Evolutionary conservation across 2,888 invertebrate species (phyloP), one percentile per base, ranked within the genome.

Genomic region (Acleris literana): DNA sequence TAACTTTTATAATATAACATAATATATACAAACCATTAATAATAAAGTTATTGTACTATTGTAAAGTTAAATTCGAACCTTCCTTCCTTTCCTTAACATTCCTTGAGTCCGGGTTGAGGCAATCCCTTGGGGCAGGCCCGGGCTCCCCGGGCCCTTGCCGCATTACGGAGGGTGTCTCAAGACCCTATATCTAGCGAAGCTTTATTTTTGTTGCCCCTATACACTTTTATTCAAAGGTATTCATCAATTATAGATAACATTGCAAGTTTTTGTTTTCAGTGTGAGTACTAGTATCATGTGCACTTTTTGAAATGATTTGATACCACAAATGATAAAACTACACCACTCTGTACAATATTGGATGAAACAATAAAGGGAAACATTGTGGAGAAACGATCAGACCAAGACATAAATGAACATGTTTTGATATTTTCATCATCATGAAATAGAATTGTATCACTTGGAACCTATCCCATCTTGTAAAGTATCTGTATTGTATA

Each of bases 51-150:
- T 46, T 46, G 1, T 46, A n/a, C 17, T 46, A 46, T 46, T 46
- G 46, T 46, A n/a, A 17, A 46, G 46, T 17, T 17, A 17, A 46
- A 39, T 39, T 70, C 56, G 59, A 64, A n/a, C n/a, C n/a, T n/a
- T n/a, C n/a, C n/a, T n/a, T n/a, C n/a, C n/a, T 58, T 43, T 52
- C 46, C 39, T 13, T 43, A 44, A 63, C 18, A 60, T 64, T 46
- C 67, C 56, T 58, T 20, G 44, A 68, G 69, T 62, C 55, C 61
- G 64, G 51, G 66, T 61, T 63, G 61, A 58, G 68, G 64, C 67
- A 61, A 52, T 56, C 66, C 66, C 70, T 71, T 72, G 70, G 73
- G 74, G 72, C 66, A 70, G 69, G 61, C 66, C 65, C 59, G 59
- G 54, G 39, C 39, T 52, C 58, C 62, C 55, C 63, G 63, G 46